A percentile compares a stretch with the other conserved stretches of the same genome.
These are phyloP conservation scores for Fistularia commersonii DNA, from an alignment of 2,797 vertebrate genomes.

Conservation along the genomic window DNA sequence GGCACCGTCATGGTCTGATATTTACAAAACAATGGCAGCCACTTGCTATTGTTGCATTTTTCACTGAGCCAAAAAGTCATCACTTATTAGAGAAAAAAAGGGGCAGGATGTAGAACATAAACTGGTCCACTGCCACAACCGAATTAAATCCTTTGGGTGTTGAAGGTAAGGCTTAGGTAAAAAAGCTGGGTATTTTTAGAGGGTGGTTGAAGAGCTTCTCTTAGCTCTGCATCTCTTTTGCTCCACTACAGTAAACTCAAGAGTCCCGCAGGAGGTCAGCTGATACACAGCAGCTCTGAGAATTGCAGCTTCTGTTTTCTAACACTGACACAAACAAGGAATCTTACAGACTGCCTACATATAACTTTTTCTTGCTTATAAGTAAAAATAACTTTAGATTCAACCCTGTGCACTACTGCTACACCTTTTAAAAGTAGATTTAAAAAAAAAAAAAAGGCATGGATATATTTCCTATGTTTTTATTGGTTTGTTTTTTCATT, in stretches of 20 bases:
- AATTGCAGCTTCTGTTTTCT: slow-evolving; percentile 29
- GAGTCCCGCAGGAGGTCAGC: slow-evolving; percentile 57
- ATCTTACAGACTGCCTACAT: slow-evolving; percentile 1
- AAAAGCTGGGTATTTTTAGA: slow-evolving; percentile 50
- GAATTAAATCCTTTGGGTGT: slow-evolving; percentile 11
- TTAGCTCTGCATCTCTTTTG: slow-evolving; percentile 22
- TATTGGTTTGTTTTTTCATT: neutral
- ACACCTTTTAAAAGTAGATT: no score
- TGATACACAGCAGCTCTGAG: slow-evolving; percentile 37
- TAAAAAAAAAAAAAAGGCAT: no score
- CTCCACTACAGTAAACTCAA: slow-evolving; percentile 53
- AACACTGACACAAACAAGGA: slow-evolving; percentile 6
- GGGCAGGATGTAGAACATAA: neutral
- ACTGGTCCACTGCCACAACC: slow-evolving; percentile 11
- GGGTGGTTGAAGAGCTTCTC: slow-evolving; percentile 22
- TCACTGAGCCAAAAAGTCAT: no score
- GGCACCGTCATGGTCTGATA: neutral
- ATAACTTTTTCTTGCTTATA: neutral
- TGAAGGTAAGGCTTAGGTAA: slow-evolving; percentile 1
- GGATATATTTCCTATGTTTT: no score
- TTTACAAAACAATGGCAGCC: slow-evolving; percentile 2
- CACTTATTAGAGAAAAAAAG: no score
- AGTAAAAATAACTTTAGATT: neutral
- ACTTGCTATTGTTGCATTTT: neutral
- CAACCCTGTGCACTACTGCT: no score